phyloP scores from a whole-genome alignment of 2,113 vertebrate genomes.

The Silurus asotus region DNA sequence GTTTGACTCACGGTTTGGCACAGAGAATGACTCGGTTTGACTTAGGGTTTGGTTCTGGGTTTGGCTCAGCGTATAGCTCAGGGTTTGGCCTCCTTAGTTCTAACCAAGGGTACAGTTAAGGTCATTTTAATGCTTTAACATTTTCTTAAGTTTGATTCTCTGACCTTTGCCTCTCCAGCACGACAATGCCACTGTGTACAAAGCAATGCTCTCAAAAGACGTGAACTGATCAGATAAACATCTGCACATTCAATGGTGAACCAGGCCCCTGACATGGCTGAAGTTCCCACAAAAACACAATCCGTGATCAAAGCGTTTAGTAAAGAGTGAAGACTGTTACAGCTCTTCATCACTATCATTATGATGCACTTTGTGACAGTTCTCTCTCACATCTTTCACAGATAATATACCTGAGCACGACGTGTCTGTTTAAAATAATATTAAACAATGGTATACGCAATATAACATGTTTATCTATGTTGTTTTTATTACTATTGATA shows the following conservation, averaged over 20 bases:
- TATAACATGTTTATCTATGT: neutral
- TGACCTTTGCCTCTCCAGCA: no score
- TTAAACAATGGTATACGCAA: neutral
- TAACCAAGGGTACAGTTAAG: neutral
- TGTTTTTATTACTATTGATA: neutral
- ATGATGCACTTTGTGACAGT: neutral
- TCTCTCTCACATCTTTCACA: neutral
- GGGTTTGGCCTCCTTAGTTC: neutral
- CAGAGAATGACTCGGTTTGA: no score
- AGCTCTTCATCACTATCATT: no score
- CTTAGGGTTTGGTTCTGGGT: no score
- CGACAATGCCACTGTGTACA: no score
- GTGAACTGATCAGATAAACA: no score
- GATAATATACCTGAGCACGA: neutral
- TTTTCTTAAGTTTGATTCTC: neutral
- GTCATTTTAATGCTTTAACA: neutral
- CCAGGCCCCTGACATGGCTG: neutral
- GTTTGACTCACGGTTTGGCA: no score
- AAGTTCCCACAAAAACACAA: neutral
- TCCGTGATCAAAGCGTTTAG: neutral
- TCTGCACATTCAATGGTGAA: no score
- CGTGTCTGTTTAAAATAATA: neutral
- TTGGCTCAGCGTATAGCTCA: neutral
- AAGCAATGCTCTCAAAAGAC: no score
- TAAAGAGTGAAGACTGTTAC: neutral